phyloP scores from a whole-genome alignment of 2,888 invertebrate species.

The Scaptomyza parva region DNA sequence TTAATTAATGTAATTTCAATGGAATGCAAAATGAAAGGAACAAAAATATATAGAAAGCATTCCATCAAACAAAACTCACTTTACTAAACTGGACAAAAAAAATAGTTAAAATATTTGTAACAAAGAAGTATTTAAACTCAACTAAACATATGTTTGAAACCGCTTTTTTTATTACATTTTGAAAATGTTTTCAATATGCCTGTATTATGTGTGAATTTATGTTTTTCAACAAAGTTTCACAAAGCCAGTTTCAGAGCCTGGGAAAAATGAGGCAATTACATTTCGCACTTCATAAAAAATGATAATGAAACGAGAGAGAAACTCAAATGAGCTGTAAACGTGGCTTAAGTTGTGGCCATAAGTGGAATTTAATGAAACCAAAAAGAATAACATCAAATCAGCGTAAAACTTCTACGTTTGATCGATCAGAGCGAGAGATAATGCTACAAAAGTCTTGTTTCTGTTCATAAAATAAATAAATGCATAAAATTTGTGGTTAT shows the following conservation, averaged over 20 bases:
- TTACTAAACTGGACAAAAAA: too few relatives aligned
- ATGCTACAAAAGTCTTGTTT: neutral
- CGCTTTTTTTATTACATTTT: neutral
- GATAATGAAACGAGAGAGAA: neutral
- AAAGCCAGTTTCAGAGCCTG: conserved; percentile 48
- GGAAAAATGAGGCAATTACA: conserved; percentile 68
- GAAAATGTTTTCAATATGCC: neutral
- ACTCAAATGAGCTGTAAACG: conserved; percentile 45
- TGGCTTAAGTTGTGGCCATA: conserved; percentile 48
- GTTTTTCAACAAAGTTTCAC: conserved; percentile 54
- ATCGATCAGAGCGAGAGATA: conserved; percentile 32
- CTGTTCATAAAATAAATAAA: conserved; percentile 19
- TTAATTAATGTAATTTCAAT: conserved; percentile 59
- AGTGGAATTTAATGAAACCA: conserved; percentile 45
- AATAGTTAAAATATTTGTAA: too few relatives aligned
- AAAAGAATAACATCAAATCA: conserved; percentile 3
- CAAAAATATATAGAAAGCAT: too few relatives aligned
- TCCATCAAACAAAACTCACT: too few relatives aligned
- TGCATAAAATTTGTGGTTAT: conserved; percentile 31
- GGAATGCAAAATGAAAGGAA: conserved; percentile 13
- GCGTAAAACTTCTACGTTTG: conserved; percentile 24
- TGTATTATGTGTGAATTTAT: conserved; percentile 46
- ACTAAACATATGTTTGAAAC: neutral
- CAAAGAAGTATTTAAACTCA: neutral
- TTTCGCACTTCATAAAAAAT: conserved; percentile 75